Percentiles rank a stretch among this genome's conserved stretches.
Evolutionary conservation across 2,113 vertebrate species (phyloP).

Genomic region (Anoplopoma fimbria): DNA sequence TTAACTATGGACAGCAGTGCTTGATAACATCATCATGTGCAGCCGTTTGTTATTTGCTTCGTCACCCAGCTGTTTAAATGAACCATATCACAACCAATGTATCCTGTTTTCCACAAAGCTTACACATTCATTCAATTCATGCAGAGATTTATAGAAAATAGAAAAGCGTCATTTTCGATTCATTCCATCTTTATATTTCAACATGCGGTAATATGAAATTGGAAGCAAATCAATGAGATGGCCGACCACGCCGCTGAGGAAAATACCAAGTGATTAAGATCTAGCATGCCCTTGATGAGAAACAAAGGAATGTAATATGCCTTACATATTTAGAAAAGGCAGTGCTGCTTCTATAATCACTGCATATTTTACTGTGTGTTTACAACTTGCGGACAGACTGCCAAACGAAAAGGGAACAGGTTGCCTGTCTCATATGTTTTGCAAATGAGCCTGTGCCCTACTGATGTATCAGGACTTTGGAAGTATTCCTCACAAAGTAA

Average conservation of each 20-base stretch:
- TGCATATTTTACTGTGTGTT: slow-evolving; percentile 68
- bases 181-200: neutral
- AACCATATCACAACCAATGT: neutral
- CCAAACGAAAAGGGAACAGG: slow-evolving; percentile 75
- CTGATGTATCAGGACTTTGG: slow-evolving; percentile 59
- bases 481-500: slow-evolving; percentile 69
- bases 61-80: neutral
- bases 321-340: slow-evolving; percentile 38
- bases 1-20: neutral
- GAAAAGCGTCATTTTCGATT: neutral
- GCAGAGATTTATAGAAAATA: neutral
- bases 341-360: slow-evolving; percentile 54
- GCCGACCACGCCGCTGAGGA: neutral
- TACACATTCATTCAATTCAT: neutral
- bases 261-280: slow-evolving; percentile 44
- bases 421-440: slow-evolving; percentile 78
- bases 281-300: slow-evolving; percentile 27
- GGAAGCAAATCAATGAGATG: neutral
- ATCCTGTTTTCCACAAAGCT: neutral
- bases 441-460: slow-evolving; percentile 74
- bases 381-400: slow-evolving; percentile 71
- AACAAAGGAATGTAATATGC: slow-evolving; percentile 46
- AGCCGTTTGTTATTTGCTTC: neutral
- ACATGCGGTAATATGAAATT: neutral
- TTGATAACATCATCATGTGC: neutral